Evolutionary conservation across 2,797 vertebrate species (phyloP).

Genomic region (Megalops cyprinoides): DNA sequence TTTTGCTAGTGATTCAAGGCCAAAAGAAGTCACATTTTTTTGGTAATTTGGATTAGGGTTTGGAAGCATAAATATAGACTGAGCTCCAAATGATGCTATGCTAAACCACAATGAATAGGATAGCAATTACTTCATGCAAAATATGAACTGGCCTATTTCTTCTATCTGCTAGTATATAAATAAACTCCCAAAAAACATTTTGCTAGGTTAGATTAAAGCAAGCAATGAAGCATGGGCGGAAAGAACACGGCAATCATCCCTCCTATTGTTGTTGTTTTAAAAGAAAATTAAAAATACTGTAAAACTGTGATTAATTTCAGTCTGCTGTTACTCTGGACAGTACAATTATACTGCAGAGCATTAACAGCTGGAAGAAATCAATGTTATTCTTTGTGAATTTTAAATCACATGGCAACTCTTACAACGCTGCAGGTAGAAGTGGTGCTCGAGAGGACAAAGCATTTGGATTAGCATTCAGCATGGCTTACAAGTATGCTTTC

Average conservation of each 20-base stretch:
- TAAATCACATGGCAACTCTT: neutral
- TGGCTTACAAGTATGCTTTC: slow-evolving; percentile 25
- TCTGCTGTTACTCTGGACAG: neutral
- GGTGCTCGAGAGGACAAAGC: neutral
- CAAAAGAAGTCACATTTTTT: too few relatives aligned
- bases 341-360: neutral
- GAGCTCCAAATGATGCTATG: too few relatives aligned
- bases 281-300: neutral
- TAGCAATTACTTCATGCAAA: too few relatives aligned
- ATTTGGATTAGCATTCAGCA: slow-evolving; percentile 39
- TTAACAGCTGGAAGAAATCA: neutral
- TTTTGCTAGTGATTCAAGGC: too few relatives aligned
- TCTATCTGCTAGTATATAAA: neutral
- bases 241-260: neutral
- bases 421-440: neutral
- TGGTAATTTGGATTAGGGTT: too few relatives aligned
- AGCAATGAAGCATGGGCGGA: neutral
- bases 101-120: too few relatives aligned
- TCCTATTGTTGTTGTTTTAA: neutral
- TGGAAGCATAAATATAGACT: too few relatives aligned
- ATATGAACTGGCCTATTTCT: too few relatives aligned
- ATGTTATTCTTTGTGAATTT: neutral
- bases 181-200: neutral
- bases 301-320: neutral
- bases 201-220: neutral